Percentiles rank a stretch among this genome's conserved stretches.
phyloP scores from a whole-genome alignment of 2,113 vertebrate genomes.

The Poecilia latipinna region DNA sequence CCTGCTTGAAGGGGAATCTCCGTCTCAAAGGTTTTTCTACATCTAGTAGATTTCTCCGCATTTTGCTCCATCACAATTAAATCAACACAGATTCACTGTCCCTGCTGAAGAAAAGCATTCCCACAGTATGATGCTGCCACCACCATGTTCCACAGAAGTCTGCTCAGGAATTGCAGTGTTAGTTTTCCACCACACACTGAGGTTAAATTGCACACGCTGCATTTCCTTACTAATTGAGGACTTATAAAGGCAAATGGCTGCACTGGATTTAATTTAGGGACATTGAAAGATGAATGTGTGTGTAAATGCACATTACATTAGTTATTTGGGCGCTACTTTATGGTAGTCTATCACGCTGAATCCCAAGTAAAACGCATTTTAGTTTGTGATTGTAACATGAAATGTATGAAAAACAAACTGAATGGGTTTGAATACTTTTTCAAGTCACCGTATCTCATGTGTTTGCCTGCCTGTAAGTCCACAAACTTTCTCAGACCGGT shows the following conservation, averaged over 20 bases:
- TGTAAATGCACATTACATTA: background rate
- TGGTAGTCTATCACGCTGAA: background rate
- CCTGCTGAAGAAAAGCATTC: background rate
- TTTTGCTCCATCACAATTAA: too few species aligned
- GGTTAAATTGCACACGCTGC: background rate
- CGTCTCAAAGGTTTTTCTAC: too few species aligned
- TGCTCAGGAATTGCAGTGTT: background rate
- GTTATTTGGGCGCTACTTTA: background rate
- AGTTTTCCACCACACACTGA: background rate
- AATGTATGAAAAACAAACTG: background rate
- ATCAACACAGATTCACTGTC: background rate
- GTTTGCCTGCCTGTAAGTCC: slow-evolving; percentile 51
- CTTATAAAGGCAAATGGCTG: background rate
- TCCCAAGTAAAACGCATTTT: background rate
- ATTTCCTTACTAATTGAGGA: background rate
- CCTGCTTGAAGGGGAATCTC: too few species aligned
- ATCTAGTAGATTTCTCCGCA: too few species aligned
- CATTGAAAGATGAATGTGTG: too few species aligned
- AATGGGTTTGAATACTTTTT: background rate
- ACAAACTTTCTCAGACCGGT: slow-evolving; percentile 20
- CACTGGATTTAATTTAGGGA: background rate
- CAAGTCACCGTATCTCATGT: slow-evolving; percentile 19
- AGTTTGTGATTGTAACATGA: background rate
- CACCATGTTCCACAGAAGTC: background rate
- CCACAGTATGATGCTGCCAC: background rate